Evolutionary conservation across 2,888 invertebrate genomes (phyloP).

Genomic region (Tipula helvola): DNA sequence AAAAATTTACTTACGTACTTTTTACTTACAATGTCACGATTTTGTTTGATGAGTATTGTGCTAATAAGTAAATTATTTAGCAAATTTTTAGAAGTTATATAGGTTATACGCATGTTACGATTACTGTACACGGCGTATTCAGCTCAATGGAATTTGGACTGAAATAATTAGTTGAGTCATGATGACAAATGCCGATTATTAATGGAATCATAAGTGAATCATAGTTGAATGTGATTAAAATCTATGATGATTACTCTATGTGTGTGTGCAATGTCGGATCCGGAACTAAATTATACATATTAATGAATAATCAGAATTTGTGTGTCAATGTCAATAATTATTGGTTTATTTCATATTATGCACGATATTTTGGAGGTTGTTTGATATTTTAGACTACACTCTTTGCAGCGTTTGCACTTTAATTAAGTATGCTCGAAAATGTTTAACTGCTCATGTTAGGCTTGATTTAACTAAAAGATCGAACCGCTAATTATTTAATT

Average conservation of each 20-base stretch:
- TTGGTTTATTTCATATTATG: too few species aligned
- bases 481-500: too few species aligned
- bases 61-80: not conserved
- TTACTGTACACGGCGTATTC: not conserved
- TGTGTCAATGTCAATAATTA: too few species aligned
- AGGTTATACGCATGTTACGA: too few species aligned
- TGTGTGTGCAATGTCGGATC: not conserved
- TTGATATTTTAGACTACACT: too few species aligned
- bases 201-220: not conserved
- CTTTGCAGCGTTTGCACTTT: too few species aligned
- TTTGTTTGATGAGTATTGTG: not conserved
- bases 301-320: too few species aligned
- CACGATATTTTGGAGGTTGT: too few species aligned
- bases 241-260: not conserved
- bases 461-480: too few species aligned
- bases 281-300: not conserved
- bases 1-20: not conserved
- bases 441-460: too few species aligned
- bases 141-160: not conserved
- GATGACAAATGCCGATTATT: not conserved
- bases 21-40: not conserved
- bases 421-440: too few species aligned
- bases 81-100: not conserved
- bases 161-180: not conserved
- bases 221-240: not conserved